Evolutionary conservation across 2,797 vertebrate genomes (phyloP).

Genomic region (Pachyuromys duprasi): DNA sequence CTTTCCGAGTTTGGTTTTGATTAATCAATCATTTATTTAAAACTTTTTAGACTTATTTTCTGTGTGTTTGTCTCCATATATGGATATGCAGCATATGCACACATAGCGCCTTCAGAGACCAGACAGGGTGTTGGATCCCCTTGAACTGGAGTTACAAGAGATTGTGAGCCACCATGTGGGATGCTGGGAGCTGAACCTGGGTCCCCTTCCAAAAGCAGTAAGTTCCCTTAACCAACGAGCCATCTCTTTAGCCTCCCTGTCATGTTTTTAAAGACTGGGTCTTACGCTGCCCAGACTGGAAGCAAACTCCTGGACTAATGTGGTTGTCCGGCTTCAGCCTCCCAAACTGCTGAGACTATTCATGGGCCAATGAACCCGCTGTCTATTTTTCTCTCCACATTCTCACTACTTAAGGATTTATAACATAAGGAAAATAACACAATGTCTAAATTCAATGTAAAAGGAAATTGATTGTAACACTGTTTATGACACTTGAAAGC

Average conservation of each 20-base stretch:
- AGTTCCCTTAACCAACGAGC: not conserved
- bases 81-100: not conserved
- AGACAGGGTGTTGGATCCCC: not conserved
- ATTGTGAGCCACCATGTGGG: no score
- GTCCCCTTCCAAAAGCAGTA: no score
- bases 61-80: not conserved
- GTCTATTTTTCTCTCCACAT: not conserved
- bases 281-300: not conserved
- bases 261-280: not conserved
- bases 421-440: not conserved
- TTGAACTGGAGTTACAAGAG: not conserved
- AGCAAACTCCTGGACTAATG: not conserved
- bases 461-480: not conserved
- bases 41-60: not conserved
- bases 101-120: not conserved
- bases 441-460: not conserved
- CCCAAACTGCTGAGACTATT: not conserved
- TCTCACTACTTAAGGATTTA: not conserved
- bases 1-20: not conserved
- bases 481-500: slow-evolving; percentile 19
- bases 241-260: not conserved
- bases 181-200: not conserved
- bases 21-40: not conserved
- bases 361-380: no score
- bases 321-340: not conserved